phyloP scores from a whole-genome alignment of 2,888 invertebrate genomes.

The Spicauda simplicius region DNA sequence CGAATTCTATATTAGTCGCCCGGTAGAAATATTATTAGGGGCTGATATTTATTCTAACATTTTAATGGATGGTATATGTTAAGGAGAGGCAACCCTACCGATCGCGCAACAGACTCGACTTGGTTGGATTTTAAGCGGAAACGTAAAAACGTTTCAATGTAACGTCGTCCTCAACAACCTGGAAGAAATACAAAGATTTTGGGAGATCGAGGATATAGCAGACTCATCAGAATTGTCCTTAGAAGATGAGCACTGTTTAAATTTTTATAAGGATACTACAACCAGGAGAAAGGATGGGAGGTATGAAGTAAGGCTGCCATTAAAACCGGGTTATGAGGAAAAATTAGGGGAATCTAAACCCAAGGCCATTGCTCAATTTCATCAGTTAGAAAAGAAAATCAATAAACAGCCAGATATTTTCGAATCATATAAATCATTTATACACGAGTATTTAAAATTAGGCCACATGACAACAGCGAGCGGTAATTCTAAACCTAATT shows the following conservation, averaged over 20 bases:
- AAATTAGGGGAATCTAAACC: too few relatives aligned
- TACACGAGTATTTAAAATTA: too few relatives aligned
- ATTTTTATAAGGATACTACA: constrained; percentile 25
- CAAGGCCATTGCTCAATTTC: too few relatives aligned
- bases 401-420: too few relatives aligned
- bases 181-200: constrained; percentile 26
- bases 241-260: constrained; percentile 19
- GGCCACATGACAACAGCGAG: too few relatives aligned
- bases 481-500: too few relatives aligned
- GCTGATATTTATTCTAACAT: constrained; percentile 6
- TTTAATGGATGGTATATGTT: constrained; percentile 19
- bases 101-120: constrained; percentile 41
- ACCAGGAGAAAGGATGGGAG: too few relatives aligned
- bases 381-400: too few relatives aligned
- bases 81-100: constrained; percentile 4
- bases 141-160: constrained; percentile 25
- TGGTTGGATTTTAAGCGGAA: constrained; percentile 43
- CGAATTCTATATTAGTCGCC: too few relatives aligned
- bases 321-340: too few relatives aligned
- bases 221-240: constrained; percentile 2
- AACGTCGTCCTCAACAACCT: constrained; percentile 25
- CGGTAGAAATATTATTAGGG: neutral
- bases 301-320: too few relatives aligned
- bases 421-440: too few relatives aligned
- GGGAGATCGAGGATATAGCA: constrained; percentile 34